Evolutionary conservation across 2,113 vertebrate species (phyloP).

Genomic region (Nyctereutes procyonoides): DNA sequence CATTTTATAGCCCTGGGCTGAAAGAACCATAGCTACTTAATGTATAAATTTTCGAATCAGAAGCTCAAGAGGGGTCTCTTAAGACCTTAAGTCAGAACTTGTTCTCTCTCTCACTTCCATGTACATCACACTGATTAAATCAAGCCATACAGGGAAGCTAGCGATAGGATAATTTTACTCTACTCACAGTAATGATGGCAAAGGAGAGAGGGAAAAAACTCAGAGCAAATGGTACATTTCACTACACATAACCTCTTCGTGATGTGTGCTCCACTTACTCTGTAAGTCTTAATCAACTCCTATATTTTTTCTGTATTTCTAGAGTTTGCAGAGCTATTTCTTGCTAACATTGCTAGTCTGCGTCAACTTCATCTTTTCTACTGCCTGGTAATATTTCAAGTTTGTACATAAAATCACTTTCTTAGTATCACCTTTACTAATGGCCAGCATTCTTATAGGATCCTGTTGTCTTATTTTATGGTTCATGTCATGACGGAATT

Average conservation of each 20-base stretch:
- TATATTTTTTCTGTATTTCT: neutral
- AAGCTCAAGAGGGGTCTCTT: neutral
- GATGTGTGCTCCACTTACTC: neutral
- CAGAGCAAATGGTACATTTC: neutral
- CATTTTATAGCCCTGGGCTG: neutral
- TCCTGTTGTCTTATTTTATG: neutral
- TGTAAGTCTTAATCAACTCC: neutral
- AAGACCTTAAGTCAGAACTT: neutral
- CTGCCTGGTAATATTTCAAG: neutral
- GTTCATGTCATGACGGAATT: neutral
- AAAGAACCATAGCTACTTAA: neutral
- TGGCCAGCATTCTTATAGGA: neutral
- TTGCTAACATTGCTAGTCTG: neutral
- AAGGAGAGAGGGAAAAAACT: neutral
- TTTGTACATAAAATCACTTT: neutral
- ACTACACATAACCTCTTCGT: neutral
- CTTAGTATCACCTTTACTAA: neutral
- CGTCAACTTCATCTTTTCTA: neutral
- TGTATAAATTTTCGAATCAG: neutral
- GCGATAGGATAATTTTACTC: neutral
- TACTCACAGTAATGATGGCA: neutral
- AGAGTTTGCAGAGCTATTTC: neutral
- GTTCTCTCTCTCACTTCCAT: neutral
- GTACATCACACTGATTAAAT: neutral
- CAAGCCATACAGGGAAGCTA: neutral